Percentiles rank a stretch among this genome's conserved stretches.
Evolutionary conservation across 1,140 invertebrate species (phyloP).

Genomic region (Zophobas morio): DNA sequence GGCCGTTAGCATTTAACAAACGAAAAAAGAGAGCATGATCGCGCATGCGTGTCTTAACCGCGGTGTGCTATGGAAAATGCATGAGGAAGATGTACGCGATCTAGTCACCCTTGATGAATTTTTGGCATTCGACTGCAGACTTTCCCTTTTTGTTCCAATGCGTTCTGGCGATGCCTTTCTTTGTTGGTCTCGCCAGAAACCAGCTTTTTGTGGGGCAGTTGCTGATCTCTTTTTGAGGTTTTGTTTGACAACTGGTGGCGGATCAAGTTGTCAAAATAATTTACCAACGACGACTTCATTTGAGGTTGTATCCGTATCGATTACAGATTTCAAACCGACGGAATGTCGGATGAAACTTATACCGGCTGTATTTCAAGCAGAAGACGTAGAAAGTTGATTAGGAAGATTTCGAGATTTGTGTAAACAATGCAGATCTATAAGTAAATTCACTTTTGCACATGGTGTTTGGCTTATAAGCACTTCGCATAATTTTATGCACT

Average conservation of each 20-base stretch:
- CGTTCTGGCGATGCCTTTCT: neutral
- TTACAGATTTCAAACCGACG: neutral
- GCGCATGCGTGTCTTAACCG: conserved; percentile 53
- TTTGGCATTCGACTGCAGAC: neutral
- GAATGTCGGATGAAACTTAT: conserved; percentile 35
- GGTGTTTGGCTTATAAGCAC: too few relatives aligned
- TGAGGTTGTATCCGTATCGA: neutral
- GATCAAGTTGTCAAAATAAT: neutral
- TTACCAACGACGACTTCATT: conserved; percentile 11
- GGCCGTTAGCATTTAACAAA: conserved; percentile 60
- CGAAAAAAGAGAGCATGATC: conserved; percentile 61
- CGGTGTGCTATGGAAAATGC: conserved; percentile 39
- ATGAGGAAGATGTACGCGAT: conserved; percentile 28
- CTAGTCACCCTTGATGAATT: conserved; percentile 4
- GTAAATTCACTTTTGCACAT: conserved; percentile 26
- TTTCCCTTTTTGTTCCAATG: conserved; percentile 29
- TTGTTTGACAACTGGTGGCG: neutral
- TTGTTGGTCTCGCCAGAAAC: neutral
- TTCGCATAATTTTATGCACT: too few relatives aligned
- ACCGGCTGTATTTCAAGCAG: conserved; percentile 20
- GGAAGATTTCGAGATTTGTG: conserved; percentile 8
- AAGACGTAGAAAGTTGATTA: conserved; percentile 33
- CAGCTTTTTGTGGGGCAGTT: neutral
- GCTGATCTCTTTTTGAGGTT: neutral
- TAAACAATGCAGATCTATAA: conserved; percentile 25